Base-by-base conservation (phyloP, 92 coral and sea anemone species). In the Zoanthus gigantus region DNA sequence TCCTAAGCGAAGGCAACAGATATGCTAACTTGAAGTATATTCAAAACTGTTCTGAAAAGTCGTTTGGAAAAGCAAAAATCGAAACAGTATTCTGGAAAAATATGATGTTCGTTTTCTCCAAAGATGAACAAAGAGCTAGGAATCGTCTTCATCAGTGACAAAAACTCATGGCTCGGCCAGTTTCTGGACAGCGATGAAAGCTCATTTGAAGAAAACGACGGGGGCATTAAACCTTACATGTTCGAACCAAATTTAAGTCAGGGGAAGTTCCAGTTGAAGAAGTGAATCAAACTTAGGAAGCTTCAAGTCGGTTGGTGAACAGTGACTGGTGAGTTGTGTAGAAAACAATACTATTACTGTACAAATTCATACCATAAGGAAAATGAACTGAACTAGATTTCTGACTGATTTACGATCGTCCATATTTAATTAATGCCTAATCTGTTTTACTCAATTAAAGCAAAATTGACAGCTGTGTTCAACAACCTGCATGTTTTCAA, bases 271-370 rank as follows among this genome's bases (percentile, higher is more conserved):
- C 30, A 6, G 57, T 46, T 29, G 76, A 42, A 42, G 78, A 74
- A 5, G 29, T 44, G 56, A 46, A 15, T 15, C 29, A 9, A 31
- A 31, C 4, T 7, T 32, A 18, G 23, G 74, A 37, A 72, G 52
- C 76, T 72, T 44, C 53, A 72, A 72, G 76, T 72, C 76, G 48
- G 48, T 34, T 72, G 76, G 50, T 15, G 15, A 31, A 72, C 3
- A 72, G 50, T 31, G 76, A 72, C 76, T 72, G 47, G 52, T 72
- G 76, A 72, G 76, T 32, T 72, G 76, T 31, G 50, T 72, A 23
- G 23, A 23, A 23, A 23, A 23, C 23, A 23, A 23, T 23, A 23
- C 23, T 23, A 23, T 23, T 23, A 23, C 23, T 23, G 23, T 23
- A 23, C 23, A 23, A 23, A 23, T 23, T 23, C 23, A 23, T 23